phyloP scores from a whole-genome alignment of 2,797 vertebrate species.

The Nyctibius grandis region DNA sequence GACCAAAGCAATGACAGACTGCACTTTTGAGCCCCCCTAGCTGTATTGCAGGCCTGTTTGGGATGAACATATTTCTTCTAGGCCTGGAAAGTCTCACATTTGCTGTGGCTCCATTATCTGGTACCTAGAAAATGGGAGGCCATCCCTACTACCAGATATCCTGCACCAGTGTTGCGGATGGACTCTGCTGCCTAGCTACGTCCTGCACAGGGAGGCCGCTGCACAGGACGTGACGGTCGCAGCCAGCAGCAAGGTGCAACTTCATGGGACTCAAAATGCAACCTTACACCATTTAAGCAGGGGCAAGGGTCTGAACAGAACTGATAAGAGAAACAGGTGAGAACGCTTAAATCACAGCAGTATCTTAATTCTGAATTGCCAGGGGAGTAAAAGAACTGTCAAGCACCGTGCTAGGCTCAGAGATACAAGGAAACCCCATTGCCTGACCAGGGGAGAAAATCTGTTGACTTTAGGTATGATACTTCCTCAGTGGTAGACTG shows the following conservation, averaged over 20 bases:
- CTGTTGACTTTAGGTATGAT: neutral
- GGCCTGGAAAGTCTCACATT: neutral
- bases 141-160: neutral
- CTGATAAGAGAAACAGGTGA: neutral
- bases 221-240: rapidly evolving
- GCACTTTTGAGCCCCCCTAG: neutral
- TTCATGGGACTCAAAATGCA: neutral
- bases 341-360: neutral
- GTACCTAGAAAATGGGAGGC: neutral
- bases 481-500: neutral
- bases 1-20: neutral
- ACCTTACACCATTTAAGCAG: neutral
- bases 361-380: neutral
- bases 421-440: neutral
- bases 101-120: neutral
- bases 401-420: neutral
- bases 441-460: neutral
- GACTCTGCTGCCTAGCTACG: neutral
- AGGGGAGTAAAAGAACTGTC: neutral
- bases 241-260: neutral
- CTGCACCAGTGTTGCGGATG: neutral
- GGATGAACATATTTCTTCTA: neutral
- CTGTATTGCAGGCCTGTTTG: neutral
- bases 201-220: rapidly evolving
- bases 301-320: neutral